A percentile compares a stretch with the other conserved stretches of the same genome.
These are phyloP conservation scores for Pseudomyrmex pallidus DNA, from an alignment of 1,140 invertebrate genomes.

Conservation along the genomic window DNA sequence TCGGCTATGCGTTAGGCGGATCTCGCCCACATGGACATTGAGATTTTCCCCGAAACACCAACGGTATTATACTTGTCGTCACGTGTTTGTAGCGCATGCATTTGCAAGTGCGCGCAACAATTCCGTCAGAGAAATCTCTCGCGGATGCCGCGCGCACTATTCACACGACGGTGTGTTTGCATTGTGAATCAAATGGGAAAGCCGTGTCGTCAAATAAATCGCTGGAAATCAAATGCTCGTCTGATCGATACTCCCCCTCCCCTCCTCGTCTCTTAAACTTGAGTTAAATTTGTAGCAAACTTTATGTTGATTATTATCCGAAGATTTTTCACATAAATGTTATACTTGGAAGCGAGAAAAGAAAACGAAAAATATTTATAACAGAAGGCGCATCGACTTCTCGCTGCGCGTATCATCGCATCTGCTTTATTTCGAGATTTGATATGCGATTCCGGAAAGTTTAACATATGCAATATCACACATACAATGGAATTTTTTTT, in stretches of 20 bases:
- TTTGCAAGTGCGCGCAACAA: not conserved
- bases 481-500: not conserved
- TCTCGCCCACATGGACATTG: constrained; percentile 61
- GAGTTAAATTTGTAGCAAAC: not conserved
- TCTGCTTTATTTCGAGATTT: constrained; percentile 2
- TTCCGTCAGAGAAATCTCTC: constrained; percentile 35
- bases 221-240: not conserved
- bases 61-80: constrained; percentile 65
- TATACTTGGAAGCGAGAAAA: constrained; percentile 29
- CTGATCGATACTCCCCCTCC: not conserved
- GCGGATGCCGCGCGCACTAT: not conserved
- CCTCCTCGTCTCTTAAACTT: not conserved
- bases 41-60: constrained; percentile 70
- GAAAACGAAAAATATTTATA: constrained; percentile 31
- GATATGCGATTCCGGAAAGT: constrained; percentile 14
- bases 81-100: constrained; percentile 19
- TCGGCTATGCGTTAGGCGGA: constrained; percentile 55
- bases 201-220: constrained; percentile 39
- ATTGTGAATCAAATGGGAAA: constrained; percentile 77
- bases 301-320: constrained; percentile 13
- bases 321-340: not conserved
- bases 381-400: constrained; percentile 8
- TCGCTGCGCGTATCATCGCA: not conserved
- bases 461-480: not conserved
- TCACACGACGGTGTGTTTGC: constrained; percentile 66